Percentiles rank a stretch among this genome's conserved stretches.
Evolutionary conservation across 2,797 vertebrate species (phyloP).

Genomic region (Odontamblyopus lacepedii): DNA sequence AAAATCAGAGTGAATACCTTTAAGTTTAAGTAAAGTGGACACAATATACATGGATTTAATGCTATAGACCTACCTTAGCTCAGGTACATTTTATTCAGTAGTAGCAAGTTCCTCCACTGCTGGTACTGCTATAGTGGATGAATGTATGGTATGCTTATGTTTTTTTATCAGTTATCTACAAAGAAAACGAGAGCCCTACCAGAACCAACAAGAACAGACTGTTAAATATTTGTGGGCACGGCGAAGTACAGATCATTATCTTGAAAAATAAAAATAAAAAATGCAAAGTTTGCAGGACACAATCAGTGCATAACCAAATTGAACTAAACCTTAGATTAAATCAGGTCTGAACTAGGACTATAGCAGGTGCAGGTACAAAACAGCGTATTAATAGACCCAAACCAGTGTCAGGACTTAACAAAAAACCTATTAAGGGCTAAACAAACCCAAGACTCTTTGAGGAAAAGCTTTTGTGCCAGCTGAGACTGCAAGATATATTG

Average conservation of each 20-base stretch:
- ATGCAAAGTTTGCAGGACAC: not conserved
- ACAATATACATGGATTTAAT: not conserved
- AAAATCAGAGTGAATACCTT: not conserved
- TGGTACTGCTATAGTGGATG: not conserved
- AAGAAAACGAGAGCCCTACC: not conserved
- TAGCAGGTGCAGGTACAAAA: no score
- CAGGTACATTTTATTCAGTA: not conserved
- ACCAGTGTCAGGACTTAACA: no score
- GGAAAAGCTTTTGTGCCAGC: no score
- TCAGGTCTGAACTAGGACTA: no score
- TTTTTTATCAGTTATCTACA: slow-evolving; percentile 2
- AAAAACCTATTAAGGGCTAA: no score
- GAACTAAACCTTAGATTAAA: not conserved
- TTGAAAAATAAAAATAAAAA: not conserved
- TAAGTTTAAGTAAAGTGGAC: not conserved
- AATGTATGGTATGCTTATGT: not conserved
- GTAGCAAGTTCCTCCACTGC: not conserved
- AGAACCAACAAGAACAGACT: not conserved
- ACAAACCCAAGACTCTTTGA: no score
- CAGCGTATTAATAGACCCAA: no score
- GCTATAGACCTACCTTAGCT: not conserved
- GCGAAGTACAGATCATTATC: no score
- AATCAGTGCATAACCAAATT: not conserved
- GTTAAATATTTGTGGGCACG: not conserved
- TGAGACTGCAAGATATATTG: no score